These are phyloP conservation scores for Mimumesa dahlbomi DNA, from an alignment of 2,888 invertebrate species.

Conservation along the genomic window DNA sequence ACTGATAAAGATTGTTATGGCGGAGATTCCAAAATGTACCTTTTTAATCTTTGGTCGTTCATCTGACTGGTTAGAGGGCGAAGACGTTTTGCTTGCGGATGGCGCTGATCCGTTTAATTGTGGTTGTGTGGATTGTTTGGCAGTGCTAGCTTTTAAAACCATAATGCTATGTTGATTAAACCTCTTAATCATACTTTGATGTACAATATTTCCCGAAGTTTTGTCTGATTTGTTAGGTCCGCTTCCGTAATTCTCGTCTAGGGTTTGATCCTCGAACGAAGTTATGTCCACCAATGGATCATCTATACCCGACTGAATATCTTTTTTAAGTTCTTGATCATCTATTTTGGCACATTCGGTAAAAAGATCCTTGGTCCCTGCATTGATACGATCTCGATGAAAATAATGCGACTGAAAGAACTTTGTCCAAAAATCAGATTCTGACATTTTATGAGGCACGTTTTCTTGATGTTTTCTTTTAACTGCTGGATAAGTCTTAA, in stretches of 20 bases:
- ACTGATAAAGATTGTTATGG: background rate
- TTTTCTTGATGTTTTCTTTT: conserved; percentile 97
- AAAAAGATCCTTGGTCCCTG: conserved; percentile 96
- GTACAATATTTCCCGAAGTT: conserved; percentile 85
- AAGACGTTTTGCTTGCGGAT: conserved; percentile 68
- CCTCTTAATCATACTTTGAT: conserved; percentile 95
- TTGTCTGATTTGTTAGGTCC: conserved; percentile 80
- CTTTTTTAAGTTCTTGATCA: conserved; percentile 89
- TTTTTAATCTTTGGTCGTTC: conserved; percentile 77
- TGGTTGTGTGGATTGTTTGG: conserved; percentile 68
- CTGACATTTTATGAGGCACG: conserved; percentile 96
- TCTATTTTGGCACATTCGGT: conserved; percentile 98
- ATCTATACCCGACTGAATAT: conserved; percentile 88
- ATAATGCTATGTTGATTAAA: conserved; percentile 99
- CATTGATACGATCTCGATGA: conserved; percentile 95
- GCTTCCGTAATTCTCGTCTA: conserved; percentile 85
- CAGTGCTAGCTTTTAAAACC: conserved; percentile 83
- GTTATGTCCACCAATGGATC: conserved; percentile 93
- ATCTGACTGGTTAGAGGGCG: conserved; percentile 47
- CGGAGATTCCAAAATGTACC: conserved; percentile 55
- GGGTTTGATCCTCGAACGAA: conserved; percentile 87
- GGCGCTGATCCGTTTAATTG: conserved; percentile 76
- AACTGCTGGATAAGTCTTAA: conserved; percentile 99
- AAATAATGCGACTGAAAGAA: conserved; percentile 99
- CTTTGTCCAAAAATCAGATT: conserved; percentile 99